These are phyloP conservation scores for Peromyscus californicus DNA, from an alignment of 2,113 vertebrate genomes.

Conservation along the genomic window DNA sequence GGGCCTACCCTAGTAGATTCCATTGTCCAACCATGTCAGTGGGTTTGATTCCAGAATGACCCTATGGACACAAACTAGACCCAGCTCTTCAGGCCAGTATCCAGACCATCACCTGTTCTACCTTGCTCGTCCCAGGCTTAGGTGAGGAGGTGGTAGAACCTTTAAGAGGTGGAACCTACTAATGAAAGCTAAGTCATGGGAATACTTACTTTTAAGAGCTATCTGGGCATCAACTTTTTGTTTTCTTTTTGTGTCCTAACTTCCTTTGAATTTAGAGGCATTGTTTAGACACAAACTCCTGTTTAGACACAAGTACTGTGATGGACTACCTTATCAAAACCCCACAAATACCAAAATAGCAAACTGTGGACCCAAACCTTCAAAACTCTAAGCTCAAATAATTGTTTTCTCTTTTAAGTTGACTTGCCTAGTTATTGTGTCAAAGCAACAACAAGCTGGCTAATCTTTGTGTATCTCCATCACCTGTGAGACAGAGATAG, in stretches of 20 bases:
- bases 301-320: neutral
- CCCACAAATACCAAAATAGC: neutral
- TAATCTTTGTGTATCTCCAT: neutral
- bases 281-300: neutral
- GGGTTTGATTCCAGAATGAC: neutral
- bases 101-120: neutral
- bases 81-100: neutral
- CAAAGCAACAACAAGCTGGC: neutral
- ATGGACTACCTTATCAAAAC: neutral
- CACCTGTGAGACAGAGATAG: too few relatives aligned
- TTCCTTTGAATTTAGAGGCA: neutral
- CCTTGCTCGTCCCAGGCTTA: neutral
- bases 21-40: neutral
- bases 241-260: neutral
- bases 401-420: too few relatives aligned
- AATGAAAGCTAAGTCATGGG: neutral
- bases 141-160: neutral
- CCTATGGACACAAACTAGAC: neutral
- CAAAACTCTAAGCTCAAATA: neutral
- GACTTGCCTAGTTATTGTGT: too few relatives aligned
- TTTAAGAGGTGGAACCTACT: neutral
- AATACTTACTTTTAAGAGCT: neutral
- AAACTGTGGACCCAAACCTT: neutral
- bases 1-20: neutral
- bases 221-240: neutral